phyloP scores from a whole-genome alignment of 2,113 vertebrate species.

The Rattus norvegicus region DNA sequence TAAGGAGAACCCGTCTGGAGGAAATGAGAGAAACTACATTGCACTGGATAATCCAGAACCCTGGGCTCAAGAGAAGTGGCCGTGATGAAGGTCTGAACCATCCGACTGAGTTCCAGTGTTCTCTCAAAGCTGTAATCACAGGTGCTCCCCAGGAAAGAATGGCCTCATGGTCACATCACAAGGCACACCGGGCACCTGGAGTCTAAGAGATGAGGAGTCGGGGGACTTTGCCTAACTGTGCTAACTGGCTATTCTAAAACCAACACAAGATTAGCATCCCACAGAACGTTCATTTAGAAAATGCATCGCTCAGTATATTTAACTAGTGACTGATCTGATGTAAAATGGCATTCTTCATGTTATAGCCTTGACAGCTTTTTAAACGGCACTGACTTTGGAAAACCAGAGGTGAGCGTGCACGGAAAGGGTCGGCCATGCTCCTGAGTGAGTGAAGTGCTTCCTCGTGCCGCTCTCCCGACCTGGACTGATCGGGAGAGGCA shows the following conservation, averaged over 20 bases:
- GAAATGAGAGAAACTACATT: not conserved
- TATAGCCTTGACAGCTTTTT: not conserved
- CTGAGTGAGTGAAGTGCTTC: not conserved
- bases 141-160: not conserved
- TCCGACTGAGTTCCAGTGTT: not conserved
- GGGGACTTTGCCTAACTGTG: constrained; percentile 5
- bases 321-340: constrained; percentile 1
- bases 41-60: not conserved
- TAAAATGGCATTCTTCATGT: constrained; percentile 39
- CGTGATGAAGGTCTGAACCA: not conserved
- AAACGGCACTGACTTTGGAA: constrained; percentile 39
- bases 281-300: constrained; percentile 4
- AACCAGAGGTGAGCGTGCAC: constrained; percentile 41
- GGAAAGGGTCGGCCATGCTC: constrained; percentile 3
- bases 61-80: not conserved
- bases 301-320: not conserved
- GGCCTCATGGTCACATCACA: not conserved
- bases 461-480: not conserved
- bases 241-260: not conserved
- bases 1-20: not conserved
- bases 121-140: constrained; percentile 34
- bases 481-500: constrained; percentile 33
- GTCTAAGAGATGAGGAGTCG: constrained; percentile 38
- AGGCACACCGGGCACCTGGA: not conserved
- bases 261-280: not conserved